Conservation (phyloP, 2,113 vertebrate genomes). For the Narcine bancroftii region DNA sequence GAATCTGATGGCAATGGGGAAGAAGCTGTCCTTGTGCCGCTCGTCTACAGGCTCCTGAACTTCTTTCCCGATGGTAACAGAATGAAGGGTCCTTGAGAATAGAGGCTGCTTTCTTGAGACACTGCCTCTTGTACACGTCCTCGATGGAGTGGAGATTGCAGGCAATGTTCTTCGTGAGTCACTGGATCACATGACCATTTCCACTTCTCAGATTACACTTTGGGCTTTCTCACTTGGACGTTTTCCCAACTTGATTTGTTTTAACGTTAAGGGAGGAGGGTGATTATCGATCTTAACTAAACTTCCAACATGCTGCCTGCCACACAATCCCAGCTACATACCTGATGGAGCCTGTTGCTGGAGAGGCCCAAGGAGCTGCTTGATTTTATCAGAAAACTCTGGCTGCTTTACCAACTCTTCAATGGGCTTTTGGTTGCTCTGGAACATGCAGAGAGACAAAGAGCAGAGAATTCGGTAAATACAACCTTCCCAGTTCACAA, state of each 20-base stretch:
- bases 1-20: too few species aligned
- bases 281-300: not conserved
- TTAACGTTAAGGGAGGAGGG: not conserved
- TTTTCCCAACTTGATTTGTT: not conserved
- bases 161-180: too few species aligned
- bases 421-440: constrained; percentile 68
- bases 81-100: too few species aligned
- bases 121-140: too few species aligned
- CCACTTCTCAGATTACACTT: too few species aligned
- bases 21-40: too few species aligned
- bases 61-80: too few species aligned
- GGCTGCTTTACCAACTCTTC: constrained; percentile 86
- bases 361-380: constrained; percentile 75
- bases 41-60: too few species aligned
- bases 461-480: not conserved
- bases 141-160: too few species aligned
- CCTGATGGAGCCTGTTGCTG: constrained; percentile 38
- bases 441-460: constrained; percentile 56
- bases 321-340: not conserved
- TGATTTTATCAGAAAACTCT: constrained; percentile 83
- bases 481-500: not conserved
- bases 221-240: not conserved
- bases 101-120: too few species aligned
- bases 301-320: not conserved
- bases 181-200: too few species aligned